Conservation (phyloP, 2,888 invertebrate species). For the Caenorhabditis afra region DNA sequence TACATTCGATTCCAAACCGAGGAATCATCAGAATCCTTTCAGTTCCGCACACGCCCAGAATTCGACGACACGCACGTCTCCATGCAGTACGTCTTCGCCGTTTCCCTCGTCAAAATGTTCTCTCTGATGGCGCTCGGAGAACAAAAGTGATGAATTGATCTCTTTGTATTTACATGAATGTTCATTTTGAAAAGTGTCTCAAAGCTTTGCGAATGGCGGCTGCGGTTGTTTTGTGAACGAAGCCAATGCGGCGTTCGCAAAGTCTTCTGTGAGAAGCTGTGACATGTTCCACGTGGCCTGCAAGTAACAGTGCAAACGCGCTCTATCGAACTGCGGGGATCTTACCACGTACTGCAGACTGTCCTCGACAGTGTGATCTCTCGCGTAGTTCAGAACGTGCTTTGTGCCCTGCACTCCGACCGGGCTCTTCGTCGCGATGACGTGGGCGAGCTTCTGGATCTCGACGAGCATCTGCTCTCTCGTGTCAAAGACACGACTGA, state of each 20-base stretch:
- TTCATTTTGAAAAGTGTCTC: background rate
- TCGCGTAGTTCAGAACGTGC: slow-evolving; percentile 87
- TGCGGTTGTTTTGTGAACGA: slow-evolving; percentile 72
- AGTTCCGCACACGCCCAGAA: slow-evolving; percentile 21
- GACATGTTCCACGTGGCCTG: slow-evolving; percentile 89
- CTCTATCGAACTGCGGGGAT: background rate
- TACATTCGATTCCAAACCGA: too few species aligned
- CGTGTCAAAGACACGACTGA: slow-evolving; percentile 60
- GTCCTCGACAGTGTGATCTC: slow-evolving; percentile 90
- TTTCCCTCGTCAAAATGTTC: slow-evolving; percentile 48
- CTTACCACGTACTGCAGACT: slow-evolving; percentile 83
- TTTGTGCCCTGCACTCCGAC: slow-evolving; percentile 95
- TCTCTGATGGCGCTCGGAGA: slow-evolving; percentile 31
- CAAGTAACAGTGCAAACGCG: slow-evolving; percentile 31
- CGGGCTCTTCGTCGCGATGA: slow-evolving; percentile 92
- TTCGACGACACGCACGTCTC: slow-evolving; percentile 38
- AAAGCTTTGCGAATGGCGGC: slow-evolving; percentile 60
- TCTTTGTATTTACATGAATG: background rate
- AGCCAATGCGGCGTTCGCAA: slow-evolving; percentile 87
- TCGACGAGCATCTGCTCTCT: slow-evolving; percentile 60
- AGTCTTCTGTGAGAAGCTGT: slow-evolving; percentile 92
- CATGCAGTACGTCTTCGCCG: slow-evolving; percentile 45
- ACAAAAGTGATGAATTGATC: background rate
- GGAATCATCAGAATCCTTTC: background rate
- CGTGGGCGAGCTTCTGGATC: slow-evolving; percentile 85